Base-by-base conservation (phyloP, 2,888 invertebrate genomes). In the Chalcosyrphus nemorum region DNA sequence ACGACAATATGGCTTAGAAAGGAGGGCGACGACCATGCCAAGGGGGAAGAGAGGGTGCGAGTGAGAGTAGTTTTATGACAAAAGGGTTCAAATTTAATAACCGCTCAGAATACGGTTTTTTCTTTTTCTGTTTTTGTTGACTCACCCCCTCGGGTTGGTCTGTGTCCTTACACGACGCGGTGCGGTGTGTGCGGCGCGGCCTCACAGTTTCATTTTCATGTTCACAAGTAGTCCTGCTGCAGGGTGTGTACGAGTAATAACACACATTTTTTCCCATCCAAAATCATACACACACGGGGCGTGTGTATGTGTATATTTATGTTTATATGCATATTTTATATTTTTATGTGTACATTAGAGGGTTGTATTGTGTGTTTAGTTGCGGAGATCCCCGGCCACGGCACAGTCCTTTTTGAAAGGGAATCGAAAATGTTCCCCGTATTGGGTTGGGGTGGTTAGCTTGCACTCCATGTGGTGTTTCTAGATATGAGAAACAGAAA, bases 21-120 rank as follows among this genome's bases (percentile, higher is more conserved):
- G 27, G 38, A 11, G 11, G 29, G 2, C 57, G 47, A 15, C 41
- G n/a, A 50, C 70, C 52, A 35, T 45, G 57, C 11, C n/a, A 19
- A 9, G 29, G 43, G 1, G 47, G 43, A 15, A 9, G 32, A 21
- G 52, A 66, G 54, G 52, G 50, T 54, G 78, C 21, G 71, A 71
- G 80, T 54, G 78, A 29, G 71, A 71, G 80, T 80, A 76, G 81
- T 85, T 81, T 81, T 81, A 81, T 76, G 85, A 85, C 85, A 85
- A 85, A 85, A 81, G 85, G 81, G 85, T 85, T 85, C 75, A 85
- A 85, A 85, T 85, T 85, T 81, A 85, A 85, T 85, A 85, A 85
- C 85, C 85, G 85, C 85, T 85, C 75, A 71, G 70, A 54, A 71
- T 21, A n/a, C n/a, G n/a, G n/a, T n/a, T n/a, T 70, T 32, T 38